Evolutionary conservation across 1,140 invertebrate genomes (phyloP).

Genomic region (Zaprionus vittiger): DNA sequence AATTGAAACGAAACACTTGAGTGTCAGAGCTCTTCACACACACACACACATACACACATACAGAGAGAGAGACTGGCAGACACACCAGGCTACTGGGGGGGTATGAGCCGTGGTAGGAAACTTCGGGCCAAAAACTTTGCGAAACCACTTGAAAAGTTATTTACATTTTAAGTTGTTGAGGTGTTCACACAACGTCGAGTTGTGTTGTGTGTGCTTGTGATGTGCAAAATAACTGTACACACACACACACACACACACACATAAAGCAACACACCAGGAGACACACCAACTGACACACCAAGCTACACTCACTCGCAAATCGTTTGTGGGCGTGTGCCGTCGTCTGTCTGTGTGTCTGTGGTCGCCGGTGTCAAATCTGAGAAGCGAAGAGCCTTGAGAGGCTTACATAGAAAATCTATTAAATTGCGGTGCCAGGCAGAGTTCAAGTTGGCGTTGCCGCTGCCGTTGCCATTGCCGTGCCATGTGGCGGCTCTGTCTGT

Average conservation of each 20-base stretch:
- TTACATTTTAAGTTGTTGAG: constrained; percentile 83
- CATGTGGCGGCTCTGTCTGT: background rate
- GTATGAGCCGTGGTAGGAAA: constrained; percentile 19
- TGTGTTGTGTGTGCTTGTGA: constrained; percentile 78
- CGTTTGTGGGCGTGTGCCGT: constrained; percentile 30
- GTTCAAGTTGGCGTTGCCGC: constrained; percentile 44
- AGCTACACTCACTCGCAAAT: constrained; percentile 2
- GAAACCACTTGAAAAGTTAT: constrained; percentile 83
- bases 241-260: constrained; percentile 30
- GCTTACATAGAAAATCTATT: constrained; percentile 82
- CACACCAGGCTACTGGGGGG: constrained; percentile 31
- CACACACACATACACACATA: constrained; percentile 21
- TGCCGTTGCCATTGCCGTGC: constrained; percentile 21
- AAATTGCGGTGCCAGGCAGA: constrained; percentile 65
- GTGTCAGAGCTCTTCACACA: constrained; percentile 64
- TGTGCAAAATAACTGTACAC: constrained; percentile 79
- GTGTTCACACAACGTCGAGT: constrained; percentile 78
- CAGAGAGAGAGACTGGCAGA: constrained; percentile 1
- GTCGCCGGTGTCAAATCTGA: constrained; percentile 75
- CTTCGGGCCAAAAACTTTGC: constrained; percentile 73
- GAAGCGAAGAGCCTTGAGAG: constrained; percentile 57
- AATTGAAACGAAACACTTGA: constrained; percentile 82
- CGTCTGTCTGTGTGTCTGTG: constrained; percentile 48
- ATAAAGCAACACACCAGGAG: constrained; percentile 11
- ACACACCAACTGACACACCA: constrained; percentile 36